Base-by-base conservation (phyloP, 2,888 invertebrate species). In the Aphidoletes aphidimyza region DNA sequence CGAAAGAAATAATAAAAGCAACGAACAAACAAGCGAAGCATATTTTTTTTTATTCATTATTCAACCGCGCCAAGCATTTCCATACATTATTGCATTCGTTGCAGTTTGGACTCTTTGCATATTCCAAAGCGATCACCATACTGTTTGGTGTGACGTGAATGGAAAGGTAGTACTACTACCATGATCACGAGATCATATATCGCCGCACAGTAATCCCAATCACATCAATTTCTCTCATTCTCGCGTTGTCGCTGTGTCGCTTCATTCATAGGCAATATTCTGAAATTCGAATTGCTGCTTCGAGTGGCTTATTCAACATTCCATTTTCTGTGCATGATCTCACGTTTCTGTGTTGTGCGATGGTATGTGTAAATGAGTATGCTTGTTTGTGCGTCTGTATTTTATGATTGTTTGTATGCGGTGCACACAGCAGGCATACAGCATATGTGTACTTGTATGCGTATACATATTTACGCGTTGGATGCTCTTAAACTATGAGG, bases 131-230 rank as follows among this genome's bases (percentile, higher is more conserved):
- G 34, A 17, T 30, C 1, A 30, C 34, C 0, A 69, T 69, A 69
- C 69, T 69, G 26, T 69, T 69, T 3, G 30, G 30, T 17, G 11
- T 30, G 1, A 30, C 14, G 30, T 14, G 3, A 17, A 30, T n/a
- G 69, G 69, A 30, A 69, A 69, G 30, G 69, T 30, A 30, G 14
- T 69, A 69, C 34, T 30, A 69, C 69, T 30, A 69, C 34, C 14
- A 0, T 69, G 69, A 69, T 69, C 69, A 69, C 69, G 69, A 34
- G 69, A 69, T 69, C 69, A 69, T 69, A 69, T 69, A 69, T 69
- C 69, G 34, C 26, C 26, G 34, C 69, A 69, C 11, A 69, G 30
- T 69, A 69, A 30, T 69, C 30, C 26, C 69, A 69, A 30, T 69
- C 69, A 69, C 30, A 69, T 69, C 9, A 30, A 69, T 34, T 34